These are phyloP conservation scores for Macropis europaea DNA, from an alignment of 2,888 invertebrate species.

Conservation along the genomic window DNA sequence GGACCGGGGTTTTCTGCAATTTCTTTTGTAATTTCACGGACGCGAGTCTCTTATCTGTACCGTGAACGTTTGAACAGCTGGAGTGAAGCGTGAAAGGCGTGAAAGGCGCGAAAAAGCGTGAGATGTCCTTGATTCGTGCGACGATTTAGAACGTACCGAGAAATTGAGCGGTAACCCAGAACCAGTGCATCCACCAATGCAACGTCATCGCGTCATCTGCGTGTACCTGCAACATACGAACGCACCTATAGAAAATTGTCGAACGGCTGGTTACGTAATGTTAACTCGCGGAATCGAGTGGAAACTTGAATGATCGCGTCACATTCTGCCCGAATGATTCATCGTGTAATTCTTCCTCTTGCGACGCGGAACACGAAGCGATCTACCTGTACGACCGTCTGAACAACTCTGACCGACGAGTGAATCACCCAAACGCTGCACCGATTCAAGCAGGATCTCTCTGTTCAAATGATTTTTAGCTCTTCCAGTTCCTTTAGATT, in stretches of 20 bases:
- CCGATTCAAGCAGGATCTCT: too few relatives aligned
- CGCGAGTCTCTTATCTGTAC: conserved; percentile 17
- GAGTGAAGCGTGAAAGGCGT: background rate
- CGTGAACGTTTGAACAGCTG: background rate
- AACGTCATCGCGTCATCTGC: conserved; percentile 87
- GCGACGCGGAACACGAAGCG: too few relatives aligned
- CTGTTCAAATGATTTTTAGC: too few relatives aligned
- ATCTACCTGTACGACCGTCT: too few relatives aligned
- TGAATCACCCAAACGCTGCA: too few relatives aligned
- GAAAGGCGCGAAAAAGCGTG: conserved; percentile 7
- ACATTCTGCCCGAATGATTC: background rate
- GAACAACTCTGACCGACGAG: too few relatives aligned
- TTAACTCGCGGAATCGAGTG: background rate
- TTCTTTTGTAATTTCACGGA: background rate
- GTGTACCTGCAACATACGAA: conserved; percentile 52
- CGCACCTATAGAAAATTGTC: background rate
- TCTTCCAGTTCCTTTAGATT: too few relatives aligned
- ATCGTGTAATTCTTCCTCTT: background rate
- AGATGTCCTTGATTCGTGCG: conserved; percentile 1
- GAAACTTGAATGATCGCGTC: background rate
- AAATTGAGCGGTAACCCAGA: conserved; percentile 87
- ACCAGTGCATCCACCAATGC: conserved; percentile 95
- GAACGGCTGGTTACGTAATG: background rate
- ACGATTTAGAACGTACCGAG: conserved; percentile 69
- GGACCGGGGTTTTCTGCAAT: too few relatives aligned